Conservation (phyloP, 2,797 vertebrate genomes). For the Platyrinchus mystaceus region DNA sequence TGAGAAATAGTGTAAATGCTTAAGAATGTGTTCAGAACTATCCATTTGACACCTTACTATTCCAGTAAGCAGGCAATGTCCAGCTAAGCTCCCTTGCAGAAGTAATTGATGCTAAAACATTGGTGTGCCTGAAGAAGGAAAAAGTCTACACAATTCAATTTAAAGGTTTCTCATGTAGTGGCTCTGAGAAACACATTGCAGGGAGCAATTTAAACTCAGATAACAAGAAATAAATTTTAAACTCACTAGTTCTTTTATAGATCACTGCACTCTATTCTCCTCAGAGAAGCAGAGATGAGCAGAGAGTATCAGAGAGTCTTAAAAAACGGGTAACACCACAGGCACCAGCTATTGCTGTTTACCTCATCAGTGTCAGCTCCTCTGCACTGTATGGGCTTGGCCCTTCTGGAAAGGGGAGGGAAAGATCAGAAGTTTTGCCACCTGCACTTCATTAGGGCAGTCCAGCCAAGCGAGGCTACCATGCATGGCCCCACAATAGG, state of each 20-base stretch:
- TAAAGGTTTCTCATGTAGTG: background rate
- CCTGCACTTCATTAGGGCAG: background rate
- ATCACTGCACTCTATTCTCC: background rate
- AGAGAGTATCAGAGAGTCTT: background rate
- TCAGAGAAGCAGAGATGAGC: background rate
- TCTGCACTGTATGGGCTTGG: background rate
- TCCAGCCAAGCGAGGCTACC: background rate
- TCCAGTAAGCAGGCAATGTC: background rate
- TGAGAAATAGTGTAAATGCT: background rate
- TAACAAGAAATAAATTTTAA: background rate
- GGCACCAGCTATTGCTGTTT: background rate
- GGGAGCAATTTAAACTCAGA: background rate
- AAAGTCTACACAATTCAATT: background rate
- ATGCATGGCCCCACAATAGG: fast-evolving
- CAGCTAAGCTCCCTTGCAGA: background rate
- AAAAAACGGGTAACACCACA: background rate
- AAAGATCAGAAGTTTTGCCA: background rate
- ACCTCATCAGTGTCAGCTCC: background rate
- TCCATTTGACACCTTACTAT: background rate
- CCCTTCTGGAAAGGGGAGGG: background rate
- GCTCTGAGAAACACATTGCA: background rate
- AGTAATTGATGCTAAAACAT: background rate
- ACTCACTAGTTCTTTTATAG: background rate
- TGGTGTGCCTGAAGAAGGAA: background rate
- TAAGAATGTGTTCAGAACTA: background rate